Percentiles rank a stretch among this genome's conserved stretches.
phyloP scores from a whole-genome alignment of 2,113 vertebrate species.

The Leucoraja erinaceus region DNA sequence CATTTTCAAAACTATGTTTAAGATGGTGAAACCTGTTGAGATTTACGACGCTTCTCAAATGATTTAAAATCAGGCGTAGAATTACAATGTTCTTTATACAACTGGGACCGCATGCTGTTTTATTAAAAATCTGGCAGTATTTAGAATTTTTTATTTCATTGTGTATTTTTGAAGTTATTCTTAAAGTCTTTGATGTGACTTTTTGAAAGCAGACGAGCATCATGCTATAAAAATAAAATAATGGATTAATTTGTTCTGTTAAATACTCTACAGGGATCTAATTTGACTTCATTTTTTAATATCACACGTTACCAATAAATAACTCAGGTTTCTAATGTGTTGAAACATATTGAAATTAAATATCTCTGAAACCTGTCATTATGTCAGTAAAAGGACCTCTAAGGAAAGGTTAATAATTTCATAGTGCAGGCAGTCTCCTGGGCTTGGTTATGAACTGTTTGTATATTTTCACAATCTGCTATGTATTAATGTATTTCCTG shows the following conservation, averaged over 20 bases:
- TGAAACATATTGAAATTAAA: slow-evolving; percentile 30
- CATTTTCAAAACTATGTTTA: background rate
- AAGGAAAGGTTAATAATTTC: slow-evolving; percentile 17
- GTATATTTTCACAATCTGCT: background rate
- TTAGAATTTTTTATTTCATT: background rate
- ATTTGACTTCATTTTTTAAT: background rate
- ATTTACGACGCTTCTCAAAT: background rate
- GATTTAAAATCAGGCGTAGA: slow-evolving; percentile 11
- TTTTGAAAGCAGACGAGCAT: background rate
- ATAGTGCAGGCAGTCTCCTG: background rate
- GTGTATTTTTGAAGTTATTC: background rate
- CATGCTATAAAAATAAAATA: background rate
- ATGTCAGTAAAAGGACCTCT: background rate
- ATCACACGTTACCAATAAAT: slow-evolving; percentile 28
- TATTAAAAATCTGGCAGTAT: background rate
- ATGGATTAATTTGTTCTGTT: slow-evolving; percentile 25
- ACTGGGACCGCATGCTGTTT: background rate
- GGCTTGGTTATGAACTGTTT: slow-evolving; percentile 17
- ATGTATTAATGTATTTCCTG: background rate
- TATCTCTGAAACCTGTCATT: slow-evolving; percentile 5
- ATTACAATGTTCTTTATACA: background rate
- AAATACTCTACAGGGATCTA: slow-evolving; percentile 17
- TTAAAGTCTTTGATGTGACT: slow-evolving; percentile 13
- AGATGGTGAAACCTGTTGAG: background rate
- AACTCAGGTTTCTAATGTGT: background rate